Base-by-base conservation (phyloP, 1,140 invertebrate species). In the Camponotus floridanus region DNA sequence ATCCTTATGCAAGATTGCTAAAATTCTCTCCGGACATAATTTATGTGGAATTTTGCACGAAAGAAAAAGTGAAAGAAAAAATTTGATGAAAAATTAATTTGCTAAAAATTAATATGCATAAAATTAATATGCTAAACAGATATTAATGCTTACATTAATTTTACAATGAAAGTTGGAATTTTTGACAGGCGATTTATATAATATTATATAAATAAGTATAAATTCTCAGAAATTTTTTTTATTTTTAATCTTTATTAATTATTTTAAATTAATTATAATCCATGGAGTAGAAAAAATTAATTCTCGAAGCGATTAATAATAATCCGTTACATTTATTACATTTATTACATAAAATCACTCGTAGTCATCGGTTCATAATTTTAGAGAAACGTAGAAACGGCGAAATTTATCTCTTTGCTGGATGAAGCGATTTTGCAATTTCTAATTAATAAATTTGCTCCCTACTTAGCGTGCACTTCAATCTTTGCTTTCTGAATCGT, bases 401-500 rank as follows among this genome's bases (percentile, higher is more conserved):
- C 7, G 2, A 45, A 45, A 45, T 15, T 59, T 33, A 2, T 8
- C 31, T 59, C 3, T 7, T 55, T 55, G 3, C 6, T 39, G 1
- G 15, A 15, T 31, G 8, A 9, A 8, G 0, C 21, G 21, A 59
- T 68, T 70, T 57, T 48, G 42, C 26, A 26, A 26, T 26, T 26
- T 26, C 0, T 26, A 64, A 33, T 39, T 13, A 26, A 48, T 5
- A 51, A 21, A 31, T 42, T 15, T 5, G 9, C 48, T 13, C 8
- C 39, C 42, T 15, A 18, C 31, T 2, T 4, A 51, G 48, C 15
- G 2, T 31, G 48, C 79, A 68, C 67, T 33, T 80, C 48, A 51
- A 64, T 48, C 39, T 73, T 45, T 45, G 55, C 39, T 6, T 73
- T 71, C 45, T 33, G 15, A 62, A 73, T 83, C 39, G 68, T n/a